phyloP scores from a whole-genome alignment of 2,113 vertebrate species.

The Casuarius casuarius region DNA sequence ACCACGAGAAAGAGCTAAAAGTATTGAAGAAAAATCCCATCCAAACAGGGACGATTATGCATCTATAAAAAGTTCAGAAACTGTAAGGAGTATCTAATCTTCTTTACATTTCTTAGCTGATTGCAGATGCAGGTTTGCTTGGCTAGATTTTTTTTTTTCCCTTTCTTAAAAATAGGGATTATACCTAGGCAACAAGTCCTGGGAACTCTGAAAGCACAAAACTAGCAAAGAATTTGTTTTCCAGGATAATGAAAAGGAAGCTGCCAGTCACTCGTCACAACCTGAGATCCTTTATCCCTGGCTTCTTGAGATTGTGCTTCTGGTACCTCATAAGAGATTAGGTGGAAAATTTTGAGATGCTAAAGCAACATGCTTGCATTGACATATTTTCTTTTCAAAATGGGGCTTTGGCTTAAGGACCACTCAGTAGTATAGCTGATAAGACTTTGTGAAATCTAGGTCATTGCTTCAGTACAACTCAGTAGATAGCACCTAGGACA shows the following conservation, averaged over 20 bases:
- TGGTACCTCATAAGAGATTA: background rate
- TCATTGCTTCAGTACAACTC: background rate
- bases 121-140: background rate
- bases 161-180: background rate
- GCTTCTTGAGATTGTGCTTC: background rate
- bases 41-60: background rate
- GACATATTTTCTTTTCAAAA: constrained; percentile 19
- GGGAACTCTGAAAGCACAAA: constrained; percentile 5
- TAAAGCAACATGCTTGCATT: background rate
- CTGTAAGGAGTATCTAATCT: background rate
- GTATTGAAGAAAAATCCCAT: background rate
- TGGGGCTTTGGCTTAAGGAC: constrained; percentile 13
- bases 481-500: background rate
- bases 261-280: background rate
- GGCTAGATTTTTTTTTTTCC: background rate
- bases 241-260: background rate
- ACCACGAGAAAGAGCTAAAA: background rate
- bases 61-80: background rate
- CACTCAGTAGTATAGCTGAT: background rate
- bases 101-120: background rate
- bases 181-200: background rate
- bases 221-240: background rate
- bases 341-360: constrained; percentile 7
- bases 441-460: background rate
- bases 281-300: background rate